Conservation (phyloP, 1,140 invertebrate species). For the Hyphantria cunea region DNA sequence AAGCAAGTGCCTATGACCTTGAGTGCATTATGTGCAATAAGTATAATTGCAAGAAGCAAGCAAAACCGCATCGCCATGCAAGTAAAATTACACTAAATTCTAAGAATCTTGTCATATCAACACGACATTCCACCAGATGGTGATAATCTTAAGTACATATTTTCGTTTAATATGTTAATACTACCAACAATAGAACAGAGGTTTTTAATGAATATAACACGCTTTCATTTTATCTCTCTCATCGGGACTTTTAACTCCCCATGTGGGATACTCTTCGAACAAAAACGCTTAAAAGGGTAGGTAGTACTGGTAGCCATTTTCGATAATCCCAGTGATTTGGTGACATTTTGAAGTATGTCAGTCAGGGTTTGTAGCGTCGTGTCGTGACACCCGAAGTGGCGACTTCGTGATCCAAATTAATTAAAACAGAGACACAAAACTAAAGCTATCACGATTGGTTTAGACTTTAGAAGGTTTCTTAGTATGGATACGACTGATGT, state of each 20-base stretch:
- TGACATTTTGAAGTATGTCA: constrained; percentile 81
- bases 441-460: constrained; percentile 75
- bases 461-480: constrained; percentile 53
- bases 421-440: constrained; percentile 79
- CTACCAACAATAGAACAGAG: neutral
- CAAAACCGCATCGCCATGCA: no score
- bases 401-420: constrained; percentile 81
- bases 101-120: no score
- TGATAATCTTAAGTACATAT: neutral
- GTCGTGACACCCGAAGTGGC: constrained; percentile 78
- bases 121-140: neutral
- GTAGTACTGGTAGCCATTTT: constrained; percentile 50
- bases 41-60: no score
- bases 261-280: constrained; percentile 35
- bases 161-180: neutral
- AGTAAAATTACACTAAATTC: no score
- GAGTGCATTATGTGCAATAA: no score
- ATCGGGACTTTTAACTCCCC: constrained; percentile 29
- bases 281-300: constrained; percentile 45
- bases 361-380: constrained; percentile 60
- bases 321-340: constrained; percentile 71
- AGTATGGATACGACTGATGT: constrained; percentile 55
- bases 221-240: constrained; percentile 26
- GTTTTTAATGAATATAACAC: constrained; percentile 32
- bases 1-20: no score